These are phyloP conservation scores for Lonchura striata DNA, from an alignment of 2,113 vertebrate species.

Conservation along the genomic window DNA sequence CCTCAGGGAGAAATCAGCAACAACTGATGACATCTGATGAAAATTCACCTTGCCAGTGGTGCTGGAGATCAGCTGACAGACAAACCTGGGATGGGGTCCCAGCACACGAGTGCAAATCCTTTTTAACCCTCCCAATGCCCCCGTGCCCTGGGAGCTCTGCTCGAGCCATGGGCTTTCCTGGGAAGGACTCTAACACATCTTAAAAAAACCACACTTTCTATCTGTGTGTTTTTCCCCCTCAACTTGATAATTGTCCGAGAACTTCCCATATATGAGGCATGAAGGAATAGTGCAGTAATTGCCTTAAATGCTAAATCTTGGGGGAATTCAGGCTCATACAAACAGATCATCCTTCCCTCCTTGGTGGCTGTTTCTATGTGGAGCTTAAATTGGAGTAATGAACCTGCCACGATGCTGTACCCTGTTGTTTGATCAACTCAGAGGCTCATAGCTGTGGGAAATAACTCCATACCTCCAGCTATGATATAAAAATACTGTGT, in stretches of 20 bases:
- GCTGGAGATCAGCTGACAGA: neutral
- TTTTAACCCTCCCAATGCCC: neutral
- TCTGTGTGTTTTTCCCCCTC: neutral
- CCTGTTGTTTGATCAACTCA: neutral
- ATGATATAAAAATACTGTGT: neutral
- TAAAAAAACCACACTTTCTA: neutral
- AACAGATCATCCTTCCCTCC: neutral
- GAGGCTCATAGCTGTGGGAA: neutral
- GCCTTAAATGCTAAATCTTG: neutral
- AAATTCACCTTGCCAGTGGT: accelerated
- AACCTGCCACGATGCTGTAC: neutral
- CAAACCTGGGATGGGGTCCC: neutral
- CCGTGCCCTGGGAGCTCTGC: neutral
- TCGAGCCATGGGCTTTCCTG: neutral
- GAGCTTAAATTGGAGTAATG: neutral
- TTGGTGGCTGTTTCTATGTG: neutral
- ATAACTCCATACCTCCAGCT: neutral
- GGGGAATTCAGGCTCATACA: neutral
- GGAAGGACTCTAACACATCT: neutral
- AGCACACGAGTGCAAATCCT: neutral
- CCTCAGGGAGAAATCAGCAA: neutral
- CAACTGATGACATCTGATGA: neutral
- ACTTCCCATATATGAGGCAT: neutral
- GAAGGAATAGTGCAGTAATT: slow-evolving; percentile 12
- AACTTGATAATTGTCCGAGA: neutral